Conservation (phyloP, 2,113 vertebrate species). For the Mesocricetus auratus region DNA sequence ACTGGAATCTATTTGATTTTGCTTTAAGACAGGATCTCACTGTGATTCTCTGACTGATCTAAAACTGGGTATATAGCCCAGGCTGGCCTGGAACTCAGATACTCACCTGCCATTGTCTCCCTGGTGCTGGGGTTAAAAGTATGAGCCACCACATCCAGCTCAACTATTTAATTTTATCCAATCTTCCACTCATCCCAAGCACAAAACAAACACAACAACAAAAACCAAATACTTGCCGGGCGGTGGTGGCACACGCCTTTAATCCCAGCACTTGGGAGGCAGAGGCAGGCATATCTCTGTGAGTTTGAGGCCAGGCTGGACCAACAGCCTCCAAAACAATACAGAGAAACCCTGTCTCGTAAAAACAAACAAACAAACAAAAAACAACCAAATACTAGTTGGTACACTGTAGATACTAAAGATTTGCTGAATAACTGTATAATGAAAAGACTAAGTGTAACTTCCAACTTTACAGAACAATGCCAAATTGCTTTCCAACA, state of each 20-base stretch:
- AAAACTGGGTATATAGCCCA: background rate
- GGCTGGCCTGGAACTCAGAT: background rate
- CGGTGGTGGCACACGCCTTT: no score
- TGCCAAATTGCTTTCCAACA: background rate
- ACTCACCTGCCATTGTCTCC: background rate
- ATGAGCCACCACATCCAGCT: background rate
- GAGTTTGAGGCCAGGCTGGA: no score
- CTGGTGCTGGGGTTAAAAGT: background rate
- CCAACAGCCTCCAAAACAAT: no score
- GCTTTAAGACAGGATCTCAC: background rate
- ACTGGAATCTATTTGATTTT: background rate
- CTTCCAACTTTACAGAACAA: background rate
- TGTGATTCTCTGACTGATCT: background rate
- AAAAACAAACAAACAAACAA: no score
- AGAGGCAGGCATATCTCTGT: no score
- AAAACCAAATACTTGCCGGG: no score
- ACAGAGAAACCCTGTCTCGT: no score
- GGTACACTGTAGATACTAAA: background rate
- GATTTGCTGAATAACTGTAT: background rate
- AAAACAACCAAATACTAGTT: background rate
- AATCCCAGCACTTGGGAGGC: no score
- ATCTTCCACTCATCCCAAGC: background rate
- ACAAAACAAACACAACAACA: background rate
- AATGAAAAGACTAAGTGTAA: background rate
- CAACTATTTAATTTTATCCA: background rate